Evolutionary conservation across 2,113 vertebrate genomes (phyloP).

Genomic region (Hyaena hyaena): DNA sequence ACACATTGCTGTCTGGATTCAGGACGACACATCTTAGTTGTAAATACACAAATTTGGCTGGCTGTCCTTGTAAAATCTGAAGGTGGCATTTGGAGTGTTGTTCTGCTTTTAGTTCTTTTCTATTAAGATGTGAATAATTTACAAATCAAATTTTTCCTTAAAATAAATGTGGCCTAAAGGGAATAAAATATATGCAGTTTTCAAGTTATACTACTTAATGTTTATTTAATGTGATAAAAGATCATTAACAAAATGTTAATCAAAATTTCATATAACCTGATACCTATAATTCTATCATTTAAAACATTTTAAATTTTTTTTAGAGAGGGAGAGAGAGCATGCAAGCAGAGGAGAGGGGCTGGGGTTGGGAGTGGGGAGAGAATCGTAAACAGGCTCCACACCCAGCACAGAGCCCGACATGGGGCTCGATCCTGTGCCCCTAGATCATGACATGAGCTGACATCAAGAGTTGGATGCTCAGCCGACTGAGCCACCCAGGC

Average conservation of each 20-base stretch:
- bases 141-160: neutral
- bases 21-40: neutral
- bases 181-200: neutral
- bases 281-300: neutral
- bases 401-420: too few relatives aligned
- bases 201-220: neutral
- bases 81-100: neutral
- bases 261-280: neutral
- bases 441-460: too few relatives aligned
- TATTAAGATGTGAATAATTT: neutral
- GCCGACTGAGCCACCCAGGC: too few relatives aligned
- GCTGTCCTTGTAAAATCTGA: neutral
- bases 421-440: too few relatives aligned
- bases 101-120: neutral
- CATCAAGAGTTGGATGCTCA: too few relatives aligned
- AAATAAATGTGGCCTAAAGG: neutral
- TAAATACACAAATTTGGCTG: neutral
- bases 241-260: conserved; percentile 9
- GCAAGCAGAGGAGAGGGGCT: too few relatives aligned
- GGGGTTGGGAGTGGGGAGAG: too few relatives aligned
- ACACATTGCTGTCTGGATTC: neutral
- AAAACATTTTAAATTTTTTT: too few relatives aligned
- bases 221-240: neutral
- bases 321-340: too few relatives aligned
- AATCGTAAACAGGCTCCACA: too few relatives aligned